Percentiles rank a stretch among this genome's conserved stretches.
Conservation (phyloP, 1,140 invertebrate species). For the Aphidius ervi region DNA sequence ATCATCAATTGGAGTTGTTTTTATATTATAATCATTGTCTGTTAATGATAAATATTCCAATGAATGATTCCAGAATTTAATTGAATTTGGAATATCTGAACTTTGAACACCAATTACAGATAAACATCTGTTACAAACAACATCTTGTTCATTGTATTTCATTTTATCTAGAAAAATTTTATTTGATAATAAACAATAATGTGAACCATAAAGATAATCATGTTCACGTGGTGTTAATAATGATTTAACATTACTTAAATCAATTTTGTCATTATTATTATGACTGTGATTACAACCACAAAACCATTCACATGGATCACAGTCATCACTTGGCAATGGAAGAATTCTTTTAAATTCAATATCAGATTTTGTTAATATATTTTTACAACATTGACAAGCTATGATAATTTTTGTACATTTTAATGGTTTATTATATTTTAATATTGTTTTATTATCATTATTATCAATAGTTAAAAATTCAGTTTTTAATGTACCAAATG, state of each 20-base stretch:
- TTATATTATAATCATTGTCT: conserved; percentile 16
- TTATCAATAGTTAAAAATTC: conserved; percentile 34
- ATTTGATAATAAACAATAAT: conserved; percentile 37
- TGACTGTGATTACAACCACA: conserved; percentile 38
- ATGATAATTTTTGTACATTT: conserved; percentile 23
- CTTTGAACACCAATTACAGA: conserved; percentile 37
- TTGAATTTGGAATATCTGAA: conserved; percentile 23
- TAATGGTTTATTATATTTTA: conserved; percentile 25
- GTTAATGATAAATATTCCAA: conserved; percentile 31
- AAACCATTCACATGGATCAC: conserved; percentile 46
- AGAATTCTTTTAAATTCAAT: conserved; percentile 36
- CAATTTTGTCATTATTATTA: conserved; percentile 9
- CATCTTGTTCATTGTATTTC: conserved; percentile 27
- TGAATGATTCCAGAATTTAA: conserved; percentile 46
- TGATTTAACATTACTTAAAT: conserved; percentile 8
- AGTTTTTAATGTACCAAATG: conserved; percentile 40
- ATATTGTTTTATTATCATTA: not conserved
- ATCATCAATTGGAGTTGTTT: conserved; percentile 36
- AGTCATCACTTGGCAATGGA: conserved; percentile 41
- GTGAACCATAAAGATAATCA: conserved; percentile 44
- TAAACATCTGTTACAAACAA: conserved; percentile 41
- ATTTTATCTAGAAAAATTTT: conserved; percentile 32
- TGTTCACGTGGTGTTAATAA: conserved; percentile 33
- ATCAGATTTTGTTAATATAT: conserved; percentile 34
- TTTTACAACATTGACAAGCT: conserved; percentile 38